Evolutionary conservation across 2,797 vertebrate genomes (phyloP).

Genomic region (Onychomys leucogaster): DNA sequence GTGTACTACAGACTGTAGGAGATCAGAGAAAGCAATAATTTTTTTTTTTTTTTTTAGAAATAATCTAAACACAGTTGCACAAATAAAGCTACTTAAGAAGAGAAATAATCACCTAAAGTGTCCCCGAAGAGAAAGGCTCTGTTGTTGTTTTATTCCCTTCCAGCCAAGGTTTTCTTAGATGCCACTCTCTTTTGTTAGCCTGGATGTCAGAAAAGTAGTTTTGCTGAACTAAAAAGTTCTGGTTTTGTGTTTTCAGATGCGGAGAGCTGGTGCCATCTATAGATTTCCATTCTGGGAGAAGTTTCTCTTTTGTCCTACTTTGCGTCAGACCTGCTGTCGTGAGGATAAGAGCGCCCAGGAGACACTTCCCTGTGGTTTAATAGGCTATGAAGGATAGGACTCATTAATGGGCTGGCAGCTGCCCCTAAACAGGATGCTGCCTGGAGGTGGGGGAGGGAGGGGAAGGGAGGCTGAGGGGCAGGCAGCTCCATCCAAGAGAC

Average conservation of each 20-base stretch:
- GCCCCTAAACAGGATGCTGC: conserved; percentile 71
- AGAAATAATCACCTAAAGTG: conserved; percentile 51
- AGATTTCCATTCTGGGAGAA: conserved; percentile 81
- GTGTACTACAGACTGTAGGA: background rate
- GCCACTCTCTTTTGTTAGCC: conserved; percentile 17
- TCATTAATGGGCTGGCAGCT: conserved; percentile 77
- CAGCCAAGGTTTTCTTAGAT: conserved; percentile 42
- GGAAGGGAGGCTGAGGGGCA: background rate
- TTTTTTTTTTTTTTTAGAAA: conserved; percentile 71
- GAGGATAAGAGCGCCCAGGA: conserved; percentile 79
- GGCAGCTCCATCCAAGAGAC: background rate
- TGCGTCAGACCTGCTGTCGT: conserved; percentile 78
- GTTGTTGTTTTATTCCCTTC: conserved; percentile 63
- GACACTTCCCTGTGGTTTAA: conserved; percentile 78
- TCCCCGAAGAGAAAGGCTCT: conserved; percentile 53
- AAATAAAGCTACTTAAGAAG: conserved; percentile 61
- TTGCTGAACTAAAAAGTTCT: conserved; percentile 72
- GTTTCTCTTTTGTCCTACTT: conserved; percentile 82
- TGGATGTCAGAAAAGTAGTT: conserved; percentile 64
- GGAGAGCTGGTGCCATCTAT: conserved; percentile 73
- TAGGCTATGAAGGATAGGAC: conserved; percentile 79
- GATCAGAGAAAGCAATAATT: conserved; percentile 49
- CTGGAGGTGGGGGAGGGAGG: conserved; percentile 12
- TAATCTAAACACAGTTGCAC: conserved; percentile 61
- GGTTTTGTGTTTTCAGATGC: conserved; percentile 71